Conservation (phyloP, 2,797 vertebrate species). For the Channallabes apus region DNA sequence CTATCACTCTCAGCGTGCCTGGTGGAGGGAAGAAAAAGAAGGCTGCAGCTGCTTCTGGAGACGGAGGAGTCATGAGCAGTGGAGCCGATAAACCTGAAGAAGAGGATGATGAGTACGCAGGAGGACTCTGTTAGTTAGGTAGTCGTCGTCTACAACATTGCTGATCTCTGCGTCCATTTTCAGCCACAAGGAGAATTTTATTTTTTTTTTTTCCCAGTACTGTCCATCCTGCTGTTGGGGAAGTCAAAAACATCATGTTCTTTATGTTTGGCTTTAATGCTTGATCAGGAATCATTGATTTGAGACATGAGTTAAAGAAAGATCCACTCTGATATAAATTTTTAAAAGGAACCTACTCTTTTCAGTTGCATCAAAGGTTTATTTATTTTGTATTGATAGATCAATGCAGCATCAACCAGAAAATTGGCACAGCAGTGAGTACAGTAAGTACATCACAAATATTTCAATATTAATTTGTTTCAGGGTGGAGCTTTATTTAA, state of each 20-base stretch:
- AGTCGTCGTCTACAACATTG: conserved; percentile 40
- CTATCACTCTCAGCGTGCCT: conserved; percentile 79
- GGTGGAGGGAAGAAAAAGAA: conserved; percentile 85
- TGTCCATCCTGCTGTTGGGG: neutral
- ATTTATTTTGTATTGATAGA: neutral
- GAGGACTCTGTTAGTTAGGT: conserved; percentile 76
- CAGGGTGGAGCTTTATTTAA: neutral
- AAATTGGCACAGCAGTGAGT: too few species aligned
- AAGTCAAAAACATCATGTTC: neutral
- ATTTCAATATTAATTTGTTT: neutral
- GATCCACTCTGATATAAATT: neutral
- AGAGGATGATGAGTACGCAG: conserved; percentile 83
- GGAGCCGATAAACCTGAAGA: conserved; percentile 67
- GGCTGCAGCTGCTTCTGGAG: conserved; percentile 62
- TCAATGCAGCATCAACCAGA: neutral
- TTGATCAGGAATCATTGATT: conserved; percentile 11
- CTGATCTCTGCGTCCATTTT: conserved; percentile 1
- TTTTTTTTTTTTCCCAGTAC: neutral
- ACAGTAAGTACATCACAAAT: neutral
- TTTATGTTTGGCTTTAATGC: conserved; percentile 13
- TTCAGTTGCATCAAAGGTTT: neutral
- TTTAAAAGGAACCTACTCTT: neutral
- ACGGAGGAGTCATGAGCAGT: conserved; percentile 50
- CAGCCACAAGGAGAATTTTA: conserved; percentile 8
- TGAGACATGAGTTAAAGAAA: neutral